Base-by-base conservation (phyloP, 2,797 vertebrate species). In the Pyrocephalus nanus region DNA sequence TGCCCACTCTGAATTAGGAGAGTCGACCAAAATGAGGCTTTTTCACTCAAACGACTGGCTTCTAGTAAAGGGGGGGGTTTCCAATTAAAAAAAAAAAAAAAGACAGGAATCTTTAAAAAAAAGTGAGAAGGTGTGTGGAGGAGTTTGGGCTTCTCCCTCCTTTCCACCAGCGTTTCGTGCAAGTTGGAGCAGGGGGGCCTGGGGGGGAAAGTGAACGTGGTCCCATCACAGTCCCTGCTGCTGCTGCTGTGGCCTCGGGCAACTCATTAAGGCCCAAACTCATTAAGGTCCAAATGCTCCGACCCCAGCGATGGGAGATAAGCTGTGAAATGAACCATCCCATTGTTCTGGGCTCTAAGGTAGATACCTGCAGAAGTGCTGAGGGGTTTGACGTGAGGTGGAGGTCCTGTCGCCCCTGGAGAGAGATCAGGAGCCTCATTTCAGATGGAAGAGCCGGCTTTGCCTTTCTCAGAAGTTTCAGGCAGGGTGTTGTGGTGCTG, bases 261-360 rank as follows among this genome's bases (percentile, higher is more conserved):
- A 10, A 10, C 71, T 92, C 95, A 91, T 92, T 77, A 95, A 47
- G 64, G 66, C 53, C 86, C 32, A 40, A 82, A 90, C 71, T 92
- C 94, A 91, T 92, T 77, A 95, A 50, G 64, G 66, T 45, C 86
- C 32, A 43, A 82, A 86, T 4, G 55, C 71, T 77, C 17, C 6
- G 43, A 47, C 34, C 54, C 29, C 32, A 21, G 78, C 3, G 92
- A 94, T 82, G 77, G 89, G 43, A 94, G 93, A 95, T 95, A 93
- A 95, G 26, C 3, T 0, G 3, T 0, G 3, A 38, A 67, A 70
- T 60, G 16, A 90, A 70, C 9, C 11, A 0, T 14, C 71, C 34
- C 50, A 48, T 75, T 88, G 76, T 32, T 83, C 15, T 0, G 82
- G 92, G 79, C 78, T 77, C 69, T 5, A 89, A 57, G 91, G 94